These are phyloP conservation scores for Etheostoma cragini DNA, from an alignment of 2,113 vertebrate species.

Conservation along the genomic window DNA sequence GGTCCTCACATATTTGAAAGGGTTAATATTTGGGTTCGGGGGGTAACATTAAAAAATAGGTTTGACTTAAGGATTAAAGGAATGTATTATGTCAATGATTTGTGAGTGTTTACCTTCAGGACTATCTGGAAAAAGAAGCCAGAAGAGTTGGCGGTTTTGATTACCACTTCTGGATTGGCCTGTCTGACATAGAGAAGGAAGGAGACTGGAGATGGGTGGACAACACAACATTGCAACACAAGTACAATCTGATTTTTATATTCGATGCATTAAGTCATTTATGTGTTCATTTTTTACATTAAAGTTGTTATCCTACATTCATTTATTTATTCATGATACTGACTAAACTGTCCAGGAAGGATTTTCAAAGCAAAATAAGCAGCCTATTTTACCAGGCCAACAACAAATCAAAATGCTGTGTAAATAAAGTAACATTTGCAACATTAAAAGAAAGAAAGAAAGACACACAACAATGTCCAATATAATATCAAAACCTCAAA, in stretches of 20 bases:
- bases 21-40: background rate
- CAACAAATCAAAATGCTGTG: background rate
- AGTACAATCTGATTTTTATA: conserved; percentile 37
- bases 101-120: conserved; percentile 33
- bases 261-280: background rate
- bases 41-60: background rate
- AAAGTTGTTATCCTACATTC: background rate
- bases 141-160: conserved; percentile 23
- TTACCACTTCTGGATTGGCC: conserved; percentile 42
- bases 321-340: background rate
- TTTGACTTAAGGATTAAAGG: background rate
- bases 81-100: background rate
- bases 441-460: background rate
- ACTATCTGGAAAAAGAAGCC: conserved; percentile 22
- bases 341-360: conserved; percentile 4
- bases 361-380: background rate
- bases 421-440: background rate
- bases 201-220: conserved; percentile 77
- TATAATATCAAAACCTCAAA: conserved; percentile 10
- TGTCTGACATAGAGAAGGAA: conserved; percentile 23
- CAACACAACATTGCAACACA: conserved; percentile 66
- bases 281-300: background rate
- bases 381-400: background rate
- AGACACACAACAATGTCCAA: background rate
- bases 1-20: background rate